Conservation (phyloP, 2,888 invertebrate species). For the Cheilosia scutellata region DNA sequence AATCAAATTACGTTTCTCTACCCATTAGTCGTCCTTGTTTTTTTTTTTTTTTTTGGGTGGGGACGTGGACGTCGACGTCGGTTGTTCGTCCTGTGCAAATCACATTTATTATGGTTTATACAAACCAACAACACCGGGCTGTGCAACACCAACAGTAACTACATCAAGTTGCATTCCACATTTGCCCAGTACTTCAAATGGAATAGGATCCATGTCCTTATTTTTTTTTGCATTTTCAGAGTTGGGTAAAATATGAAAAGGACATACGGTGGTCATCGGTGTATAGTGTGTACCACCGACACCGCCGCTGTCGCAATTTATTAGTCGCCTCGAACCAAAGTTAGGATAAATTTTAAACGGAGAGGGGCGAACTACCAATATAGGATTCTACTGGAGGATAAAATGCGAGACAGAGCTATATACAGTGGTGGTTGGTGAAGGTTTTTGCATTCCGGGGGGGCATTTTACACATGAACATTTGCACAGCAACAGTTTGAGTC, state of each 20-base stretch:
- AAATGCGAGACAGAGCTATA: neutral
- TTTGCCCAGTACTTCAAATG: slow-evolving; percentile 61
- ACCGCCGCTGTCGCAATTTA: slow-evolving; percentile 73
- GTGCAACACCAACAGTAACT: slow-evolving; percentile 30
- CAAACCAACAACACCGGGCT: slow-evolving; percentile 53
- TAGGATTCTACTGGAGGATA: neutral
- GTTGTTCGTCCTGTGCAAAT: slow-evolving; percentile 50
- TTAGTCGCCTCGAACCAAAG: slow-evolving; percentile 71
- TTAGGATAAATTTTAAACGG: slow-evolving; percentile 62
- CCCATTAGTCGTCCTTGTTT: slow-evolving; percentile 69
- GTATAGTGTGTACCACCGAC: slow-evolving; percentile 42
- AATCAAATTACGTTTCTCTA: slow-evolving; percentile 75
- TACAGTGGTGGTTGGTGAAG: neutral
- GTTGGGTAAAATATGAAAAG: slow-evolving; percentile 63
- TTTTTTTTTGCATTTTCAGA: slow-evolving; percentile 13
- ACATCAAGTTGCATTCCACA: slow-evolving; percentile 63
- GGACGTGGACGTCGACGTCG: neutral
- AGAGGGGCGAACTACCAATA: slow-evolving; percentile 1
- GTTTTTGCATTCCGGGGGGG: slow-evolving; percentile 47
- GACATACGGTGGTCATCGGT: slow-evolving; percentile 66
- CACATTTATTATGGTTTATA: slow-evolving; percentile 76
- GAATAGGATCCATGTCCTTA: slow-evolving; percentile 25
- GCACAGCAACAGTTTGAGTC: slow-evolving; percentile 62
- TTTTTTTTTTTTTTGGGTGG: slow-evolving; percentile 34
- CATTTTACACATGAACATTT: slow-evolving; percentile 62